Base-by-base conservation (phyloP, 2,797 vertebrate genomes). In the Gallinago nigripennis region DNA sequence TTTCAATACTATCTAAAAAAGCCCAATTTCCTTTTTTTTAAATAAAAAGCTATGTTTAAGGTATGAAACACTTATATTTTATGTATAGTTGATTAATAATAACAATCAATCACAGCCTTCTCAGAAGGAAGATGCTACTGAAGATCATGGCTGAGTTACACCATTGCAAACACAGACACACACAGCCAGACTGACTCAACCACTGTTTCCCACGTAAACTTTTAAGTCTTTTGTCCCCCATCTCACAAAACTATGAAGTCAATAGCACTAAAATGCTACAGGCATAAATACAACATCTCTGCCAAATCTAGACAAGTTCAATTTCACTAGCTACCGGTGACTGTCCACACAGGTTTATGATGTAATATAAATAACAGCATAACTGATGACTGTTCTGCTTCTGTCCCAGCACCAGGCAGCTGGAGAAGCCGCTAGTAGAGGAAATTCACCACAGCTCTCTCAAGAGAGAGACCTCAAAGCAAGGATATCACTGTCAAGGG, bases 101-200 rank as follows among this genome's bases (percentile, higher is more conserved):
- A 8, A 51, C 54, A 24, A 39, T 60, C 68, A 72, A 58, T 54
- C 30, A n/a, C 43, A 53, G 30, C 10, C 41, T 61, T 75, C 46
- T 83, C 69, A 50, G 31, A 54, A 85, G 23, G 37, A 76, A 92
- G 87, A 75, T 41, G 31, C 9, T 82, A 6, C 31, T n/a, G 37
- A 60, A 86, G 45, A 12, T 43, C 60, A 35, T 1, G 8, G 41
- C 19, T 63, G 27, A 88, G 50, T 71, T 31, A 53, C 23, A 61
- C 19, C 31, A 46, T 17, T 16, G 1, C 0, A 2, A 88, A 60
- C 1, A 0, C 15, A 19, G 4, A 57, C 28, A 63, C 30, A 68
- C 13, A 41, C 8, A 35, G 43, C 33, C 46, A 71, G 30, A 27
- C 41, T 82, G 51, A 72, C n/a, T 46, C 45, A 86, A 5, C 9